Evolutionary conservation across 2,797 vertebrate genomes (phyloP).

Genomic region (Tamandua tetradactyla): DNA sequence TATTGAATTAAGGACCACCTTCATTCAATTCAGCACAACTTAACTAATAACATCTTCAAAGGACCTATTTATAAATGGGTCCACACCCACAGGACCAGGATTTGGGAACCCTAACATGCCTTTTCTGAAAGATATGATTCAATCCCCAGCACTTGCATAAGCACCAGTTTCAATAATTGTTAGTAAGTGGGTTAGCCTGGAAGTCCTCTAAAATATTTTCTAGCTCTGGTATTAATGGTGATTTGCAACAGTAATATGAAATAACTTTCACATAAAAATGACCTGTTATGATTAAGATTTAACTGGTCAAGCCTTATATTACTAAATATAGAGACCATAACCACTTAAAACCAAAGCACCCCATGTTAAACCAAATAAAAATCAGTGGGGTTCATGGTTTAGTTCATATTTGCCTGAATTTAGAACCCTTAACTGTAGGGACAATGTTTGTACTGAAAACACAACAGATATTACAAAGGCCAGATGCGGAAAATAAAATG

Average conservation of each 20-base stretch:
- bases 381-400: not conserved
- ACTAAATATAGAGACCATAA: not conserved
- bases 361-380: not conserved
- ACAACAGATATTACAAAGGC: not conserved
- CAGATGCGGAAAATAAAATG: not conserved
- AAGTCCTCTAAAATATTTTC: not conserved
- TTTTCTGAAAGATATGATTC: too few relatives aligned
- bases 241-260: not conserved
- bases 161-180: not conserved
- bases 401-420: not conserved
- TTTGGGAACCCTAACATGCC: too few relatives aligned
- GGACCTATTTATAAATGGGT: too few relatives aligned
- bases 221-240: not conserved
- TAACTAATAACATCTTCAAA: too few relatives aligned
- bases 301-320: not conserved
- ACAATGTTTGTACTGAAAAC: not conserved
- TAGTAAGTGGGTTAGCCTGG: not conserved
- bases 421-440: not conserved
- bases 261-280: not conserved
- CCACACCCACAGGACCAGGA: too few relatives aligned
- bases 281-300: not conserved
- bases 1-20: too few relatives aligned
- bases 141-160: not conserved
- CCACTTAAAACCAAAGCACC: not conserved
- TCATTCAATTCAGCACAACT: too few relatives aligned